Conservation (phyloP, 2,888 invertebrate species). For the Drosophila nr. perissopoda region DNA sequence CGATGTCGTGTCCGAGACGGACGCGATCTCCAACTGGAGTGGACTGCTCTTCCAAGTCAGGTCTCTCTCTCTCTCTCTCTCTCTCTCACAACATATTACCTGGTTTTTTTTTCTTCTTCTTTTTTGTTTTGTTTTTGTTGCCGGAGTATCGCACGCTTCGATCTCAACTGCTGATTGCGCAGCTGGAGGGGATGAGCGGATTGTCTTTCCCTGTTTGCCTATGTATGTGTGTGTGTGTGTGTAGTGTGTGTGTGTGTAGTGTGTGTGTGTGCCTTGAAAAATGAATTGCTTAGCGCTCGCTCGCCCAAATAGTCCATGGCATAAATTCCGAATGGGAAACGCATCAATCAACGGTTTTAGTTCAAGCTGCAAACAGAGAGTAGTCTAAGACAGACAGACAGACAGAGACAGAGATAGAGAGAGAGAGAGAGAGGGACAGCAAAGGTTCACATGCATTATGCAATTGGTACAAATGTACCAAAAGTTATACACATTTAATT, state of each 20-base stretch:
- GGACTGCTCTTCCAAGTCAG: slow-evolving; percentile 3
- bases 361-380: slow-evolving; percentile 45
- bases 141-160: slow-evolving; percentile 75
- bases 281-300: slow-evolving; percentile 73
- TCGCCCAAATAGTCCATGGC: slow-evolving; percentile 79
- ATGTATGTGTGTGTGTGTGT: background rate
- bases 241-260: background rate
- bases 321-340: slow-evolving; percentile 81
- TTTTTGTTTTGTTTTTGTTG: slow-evolving; percentile 26
- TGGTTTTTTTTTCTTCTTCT: slow-evolving; percentile 16
- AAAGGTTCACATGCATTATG: background rate
- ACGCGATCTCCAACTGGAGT: slow-evolving; percentile 32
- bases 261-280: slow-evolving; percentile 55
- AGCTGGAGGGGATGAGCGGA: slow-evolving; percentile 63
- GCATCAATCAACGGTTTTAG: slow-evolving; percentile 75
- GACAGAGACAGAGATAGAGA: background rate
- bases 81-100: slow-evolving; percentile 1
- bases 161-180: slow-evolving; percentile 72
- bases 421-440: background rate
- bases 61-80: background rate
- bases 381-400: slow-evolving; percentile 8
- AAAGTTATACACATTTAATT: background rate
- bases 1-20: slow-evolving; percentile 73
- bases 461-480: background rate
- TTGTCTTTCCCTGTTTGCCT: slow-evolving; percentile 1